A percentile compares a stretch with the other conserved stretches of the same genome.
phyloP scores from a whole-genome alignment of 2,888 invertebrate species.

The Sesia bembeciformis region DNA sequence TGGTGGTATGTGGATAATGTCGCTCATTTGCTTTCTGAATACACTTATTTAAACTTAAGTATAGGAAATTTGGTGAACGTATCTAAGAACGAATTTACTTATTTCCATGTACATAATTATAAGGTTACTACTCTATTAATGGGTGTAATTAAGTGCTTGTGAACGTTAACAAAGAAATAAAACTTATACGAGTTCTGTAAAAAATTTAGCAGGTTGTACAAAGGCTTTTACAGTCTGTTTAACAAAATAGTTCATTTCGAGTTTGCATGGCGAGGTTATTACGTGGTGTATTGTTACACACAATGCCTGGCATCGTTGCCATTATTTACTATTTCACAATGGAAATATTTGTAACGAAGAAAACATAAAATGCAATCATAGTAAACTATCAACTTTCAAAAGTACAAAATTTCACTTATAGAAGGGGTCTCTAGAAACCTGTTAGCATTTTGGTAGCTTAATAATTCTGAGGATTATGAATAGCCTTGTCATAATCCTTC shows the following conservation, averaged over 20 bases:
- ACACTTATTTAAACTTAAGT: too few relatives aligned
- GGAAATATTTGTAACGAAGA: constrained; percentile 13
- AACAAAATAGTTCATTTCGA: constrained; percentile 47
- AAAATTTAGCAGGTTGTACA: constrained; percentile 27
- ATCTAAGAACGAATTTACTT: too few relatives aligned
- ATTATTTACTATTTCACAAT: constrained; percentile 43
- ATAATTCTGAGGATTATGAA: too few relatives aligned
- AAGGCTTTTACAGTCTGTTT: constrained; percentile 59
- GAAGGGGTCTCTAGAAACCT: background rate
- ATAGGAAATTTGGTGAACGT: too few relatives aligned
- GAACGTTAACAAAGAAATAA: too few relatives aligned
- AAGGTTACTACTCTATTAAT: too few relatives aligned
- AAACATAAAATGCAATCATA: background rate
- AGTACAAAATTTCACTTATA: background rate
- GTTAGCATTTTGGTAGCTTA: too few relatives aligned
- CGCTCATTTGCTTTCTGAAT: too few relatives aligned
- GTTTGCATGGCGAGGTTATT: constrained; percentile 48
- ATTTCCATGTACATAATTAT: too few relatives aligned
- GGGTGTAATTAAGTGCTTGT: too few relatives aligned
- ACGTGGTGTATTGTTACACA: constrained; percentile 39
- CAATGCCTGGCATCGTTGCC: constrained; percentile 17
- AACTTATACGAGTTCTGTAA: constrained; percentile 6
- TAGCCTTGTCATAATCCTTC: too few relatives aligned
- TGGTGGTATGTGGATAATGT: too few relatives aligned
- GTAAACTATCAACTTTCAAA: background rate